Evolutionary conservation across 2,888 invertebrate species (phyloP).

Genomic region (Agrilus cyanescens): DNA sequence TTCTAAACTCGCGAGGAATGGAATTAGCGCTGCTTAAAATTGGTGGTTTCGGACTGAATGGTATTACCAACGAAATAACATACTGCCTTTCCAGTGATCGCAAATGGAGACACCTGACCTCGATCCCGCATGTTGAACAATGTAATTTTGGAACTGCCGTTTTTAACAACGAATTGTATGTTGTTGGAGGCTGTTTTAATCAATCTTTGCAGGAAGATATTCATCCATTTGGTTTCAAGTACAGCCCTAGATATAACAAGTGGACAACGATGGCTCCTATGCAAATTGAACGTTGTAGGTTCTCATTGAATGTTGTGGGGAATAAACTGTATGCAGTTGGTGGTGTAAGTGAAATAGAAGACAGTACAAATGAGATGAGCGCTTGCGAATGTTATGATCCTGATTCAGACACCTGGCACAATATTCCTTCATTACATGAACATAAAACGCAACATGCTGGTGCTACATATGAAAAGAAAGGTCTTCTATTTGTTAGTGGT

Average conservation of each 20-base stretch:
- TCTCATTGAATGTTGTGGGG: constrained; percentile 48
- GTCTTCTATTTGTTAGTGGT: constrained; percentile 39
- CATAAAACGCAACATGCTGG: constrained; percentile 49
- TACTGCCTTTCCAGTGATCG: constrained; percentile 47
- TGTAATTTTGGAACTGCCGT: constrained; percentile 62
- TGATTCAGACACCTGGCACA: constrained; percentile 44
- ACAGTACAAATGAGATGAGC: constrained; percentile 29
- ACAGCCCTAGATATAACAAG: constrained; percentile 43
- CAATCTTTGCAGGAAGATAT: constrained; percentile 55
- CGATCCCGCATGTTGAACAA: constrained; percentile 62
- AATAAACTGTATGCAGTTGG: constrained; percentile 49
- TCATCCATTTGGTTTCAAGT: constrained; percentile 59
- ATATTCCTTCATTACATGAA: constrained; percentile 42
- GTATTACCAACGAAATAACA: constrained; percentile 55
- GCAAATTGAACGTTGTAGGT: constrained; percentile 52
- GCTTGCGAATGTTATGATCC: constrained; percentile 51
- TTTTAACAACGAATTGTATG: constrained; percentile 53
- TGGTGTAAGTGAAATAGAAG: constrained; percentile 47
- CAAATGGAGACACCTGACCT: constrained; percentile 52
- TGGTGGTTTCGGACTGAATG: constrained; percentile 55
- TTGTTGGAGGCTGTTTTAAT: constrained; percentile 62
- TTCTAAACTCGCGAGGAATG: constrained; percentile 55
- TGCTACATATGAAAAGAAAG: constrained; percentile 33
- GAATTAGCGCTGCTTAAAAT: constrained; percentile 54
- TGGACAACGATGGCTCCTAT: constrained; percentile 60